Evolutionary conservation across 1,140 invertebrate species (phyloP), one percentile per base, ranked within the genome.

Genomic region (Drosophila repletoides): DNA sequence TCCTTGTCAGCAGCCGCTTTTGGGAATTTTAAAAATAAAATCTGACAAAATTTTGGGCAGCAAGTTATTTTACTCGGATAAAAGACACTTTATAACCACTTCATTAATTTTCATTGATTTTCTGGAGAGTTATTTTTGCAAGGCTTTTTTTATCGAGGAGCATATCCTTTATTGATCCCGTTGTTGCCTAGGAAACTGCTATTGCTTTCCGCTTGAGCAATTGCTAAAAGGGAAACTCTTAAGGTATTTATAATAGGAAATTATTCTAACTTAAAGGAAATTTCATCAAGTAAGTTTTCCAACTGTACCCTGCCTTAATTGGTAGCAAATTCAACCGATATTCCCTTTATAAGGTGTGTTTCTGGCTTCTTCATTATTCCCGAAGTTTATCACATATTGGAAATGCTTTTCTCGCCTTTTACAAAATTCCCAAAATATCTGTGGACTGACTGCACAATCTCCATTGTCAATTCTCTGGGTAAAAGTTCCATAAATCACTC

Each of bases 71-170:
- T 31, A 24, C 59, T 36, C 31, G 2, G 21, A 14, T 51, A 5
- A 22, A 15, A 48, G 46, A 61, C 64, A 67, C 64, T 61, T 61
- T 60, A 52, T 55, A 61, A 28, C 60, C 71, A 79, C 65, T 71
- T 84, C 74, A 86, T 86, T 84, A 80, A 72, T 61, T 84, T 84
- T 74, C 66, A 79, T 83, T 84, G 80, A 79, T 71, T 83, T 79
- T 59, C 29, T 63, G 46, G n/a, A 74, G 65, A 66, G 72, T 72
- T 81, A 67, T 80, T 76, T 72, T 73, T 73, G 72, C 15, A 53
- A 64, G 40, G 36, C 36, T 58, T 68, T 22, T 69, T 38, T 22
- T 26, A 36, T 41, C 33, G 6, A 1, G 15, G 14, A 24, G 34
- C 46, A 56, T 53, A 33, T 31, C 10, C 2, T 53, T 26, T 52